Percentiles rank a stretch among this genome's conserved stretches.
Conservation (phyloP, 2,797 vertebrate genomes). For the Liparis tanakae region DNA sequence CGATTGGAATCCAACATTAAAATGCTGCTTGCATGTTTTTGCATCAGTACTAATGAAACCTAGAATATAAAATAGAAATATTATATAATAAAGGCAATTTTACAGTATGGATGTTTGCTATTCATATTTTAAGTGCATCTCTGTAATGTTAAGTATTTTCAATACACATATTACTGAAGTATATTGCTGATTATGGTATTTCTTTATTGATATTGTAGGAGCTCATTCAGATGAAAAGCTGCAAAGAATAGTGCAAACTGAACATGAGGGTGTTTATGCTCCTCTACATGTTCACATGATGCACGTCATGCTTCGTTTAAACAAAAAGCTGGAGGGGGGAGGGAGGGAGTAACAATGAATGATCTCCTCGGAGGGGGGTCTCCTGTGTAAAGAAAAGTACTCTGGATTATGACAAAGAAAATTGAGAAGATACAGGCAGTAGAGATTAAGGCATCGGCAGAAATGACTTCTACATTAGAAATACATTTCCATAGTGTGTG, state of each 20-base stretch:
- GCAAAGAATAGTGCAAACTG: neutral
- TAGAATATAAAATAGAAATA: too few species aligned
- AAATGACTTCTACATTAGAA: conserved; percentile 6
- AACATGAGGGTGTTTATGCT: neutral
- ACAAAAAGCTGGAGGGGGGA: neutral
- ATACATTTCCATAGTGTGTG: conserved; percentile 7
- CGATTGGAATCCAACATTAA: neutral
- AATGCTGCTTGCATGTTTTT: neutral
- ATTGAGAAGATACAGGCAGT: conserved; percentile 39
- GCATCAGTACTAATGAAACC: neutral
- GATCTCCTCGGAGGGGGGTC: neutral
- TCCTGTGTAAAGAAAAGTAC: conserved; percentile 8
- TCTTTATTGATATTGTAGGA: neutral
- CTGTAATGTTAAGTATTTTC: neutral
- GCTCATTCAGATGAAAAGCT: neutral
- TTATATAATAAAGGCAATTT: neutral
- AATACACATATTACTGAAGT: neutral
- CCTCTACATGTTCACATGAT: conserved; percentile 2
- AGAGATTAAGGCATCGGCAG: conserved; percentile 36
- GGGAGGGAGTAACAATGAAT: neutral
- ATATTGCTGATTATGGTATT: neutral
- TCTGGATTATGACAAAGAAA: conserved; percentile 40
- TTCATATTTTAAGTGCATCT: neutral
- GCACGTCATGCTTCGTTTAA: neutral
- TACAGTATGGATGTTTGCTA: neutral